Evolutionary conservation across 2,888 invertebrate species (phyloP), one percentile per base, ranked within the genome.

Genomic region (Laspeyria flexula): DNA sequence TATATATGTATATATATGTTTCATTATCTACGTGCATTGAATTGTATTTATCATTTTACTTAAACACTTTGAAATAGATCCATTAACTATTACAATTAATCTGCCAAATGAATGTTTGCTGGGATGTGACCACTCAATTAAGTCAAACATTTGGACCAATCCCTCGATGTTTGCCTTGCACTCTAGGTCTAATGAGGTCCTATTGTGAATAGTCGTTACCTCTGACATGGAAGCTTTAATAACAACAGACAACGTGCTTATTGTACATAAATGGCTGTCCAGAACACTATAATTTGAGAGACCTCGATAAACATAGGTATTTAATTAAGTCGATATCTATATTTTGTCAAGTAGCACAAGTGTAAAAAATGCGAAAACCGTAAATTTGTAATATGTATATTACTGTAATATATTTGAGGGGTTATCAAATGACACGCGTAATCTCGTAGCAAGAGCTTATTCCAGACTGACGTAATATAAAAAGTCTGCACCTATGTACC

Each of bases 21-120:
- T n/a, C n/a, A n/a, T n/a, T n/a, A n/a, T n/a, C n/a, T 25, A 25
- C 9, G 1, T 7, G 9, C 25, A 7, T 3, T 25, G 25, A 1
- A 25, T 25, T 6, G 25, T 25, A 25, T 25, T 6, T 25, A 25
- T 25, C 25, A 62, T 65, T 71, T 82, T 77, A 74, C 71, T 55
- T 69, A 60, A 80, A 73, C 83, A 83, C 84, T 86, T 73, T 60
- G 68, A 71, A 75, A 86, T 83, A 81, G 73, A 71, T 74, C 85
- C 83, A 87, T 88, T 86, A 86, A 80, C 80, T 77, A 81, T 79
- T 77, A 87, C 89, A 89, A 90, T 90, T 91, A 90, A 91, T 90
- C 90, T 81, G 77, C 71, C 83, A 88, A 89, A 90, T 90, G 87
- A 90, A 83, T 90, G 88, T 90, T 90, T 91, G 85, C 79, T 51